Evolutionary conservation across 1,140 invertebrate genomes (phyloP).

Genomic region (Eriosoma lanigerum): DNA sequence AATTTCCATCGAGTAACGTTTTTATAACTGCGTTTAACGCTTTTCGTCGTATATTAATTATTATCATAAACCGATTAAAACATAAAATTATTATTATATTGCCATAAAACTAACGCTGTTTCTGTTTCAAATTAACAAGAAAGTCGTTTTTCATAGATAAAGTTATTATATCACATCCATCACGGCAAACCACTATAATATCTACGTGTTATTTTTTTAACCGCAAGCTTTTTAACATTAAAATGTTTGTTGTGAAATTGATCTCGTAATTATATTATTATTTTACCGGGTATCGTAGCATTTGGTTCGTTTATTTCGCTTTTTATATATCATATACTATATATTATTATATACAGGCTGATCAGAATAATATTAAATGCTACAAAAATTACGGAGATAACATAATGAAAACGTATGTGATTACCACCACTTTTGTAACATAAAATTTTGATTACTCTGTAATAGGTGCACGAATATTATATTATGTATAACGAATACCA

Average conservation of each 20-base stretch:
- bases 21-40: neutral
- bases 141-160: constrained; percentile 22
- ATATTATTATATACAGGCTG: no score
- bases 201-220: neutral
- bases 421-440: no score
- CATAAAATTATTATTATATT: no score
- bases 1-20: neutral
- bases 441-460: no score
- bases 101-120: no score
- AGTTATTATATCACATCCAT: neutral
- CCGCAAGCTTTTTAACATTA: constrained; percentile 17
- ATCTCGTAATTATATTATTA: neutral
- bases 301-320: neutral
- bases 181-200: constrained; percentile 39
- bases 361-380: no score
- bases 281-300: neutral
- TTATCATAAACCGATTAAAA: no score
- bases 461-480: no score
- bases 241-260: constrained; percentile 17
- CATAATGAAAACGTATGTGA: no score
- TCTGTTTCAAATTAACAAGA: neutral
- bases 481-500: no score
- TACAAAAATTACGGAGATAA: no score
- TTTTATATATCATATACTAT: no score
- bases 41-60: neutral